Evolutionary conservation across 2,113 vertebrate species (phyloP), one percentile per base, ranked within the genome.

Genomic region (Empidonax alnorum): DNA sequence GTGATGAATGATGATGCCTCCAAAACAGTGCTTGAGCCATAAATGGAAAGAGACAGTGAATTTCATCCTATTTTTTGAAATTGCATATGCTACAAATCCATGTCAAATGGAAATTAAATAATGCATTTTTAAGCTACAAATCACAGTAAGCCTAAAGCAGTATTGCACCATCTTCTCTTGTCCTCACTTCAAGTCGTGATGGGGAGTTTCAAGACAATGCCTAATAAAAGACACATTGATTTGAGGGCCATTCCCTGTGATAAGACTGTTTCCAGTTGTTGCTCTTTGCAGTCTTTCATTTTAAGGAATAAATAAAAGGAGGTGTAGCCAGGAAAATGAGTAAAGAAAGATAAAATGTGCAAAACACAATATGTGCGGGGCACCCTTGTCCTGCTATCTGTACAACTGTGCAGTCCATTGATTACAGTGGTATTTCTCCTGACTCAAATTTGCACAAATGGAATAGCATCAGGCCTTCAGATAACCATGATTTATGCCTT

Each of bases 401-500:
- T 63, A 49, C 69, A 61, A 31, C 3, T 80, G 52, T 46, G 30
- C 39, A 58, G 81, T 87, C 49, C 53, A 72, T 61, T 93, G 90
- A 90, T 92, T 84, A 30, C 68, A 53, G n/a, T 22, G 59, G 37
- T 22, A 61, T 84, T 90, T 94, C 69, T 90, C 52, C 83, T 58
- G 56, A 78, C 66, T 75, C 49, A 61, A 5, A 81, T 67, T 74
- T 72, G 83, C 66, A 81, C 55, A 92, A 94, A 88, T 86, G 63
- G 71, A 91, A 80, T 35, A 84, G 25, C 66, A 88, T 77, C 74
- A 80, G 35, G 23, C 52, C 72, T 77, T 84, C 68, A 83, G 85
- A 90, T 93, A 93, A 74, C 68, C 35, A 28, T 78, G 85, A 86
- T 93, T 96, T 84, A 93, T 89, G 44, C 8, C 52, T 19, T 65